Evolutionary conservation across 2,888 invertebrate genomes (phyloP), one percentile per base, ranked within the genome.

Genomic region (Enchytraeus crypticus): DNA sequence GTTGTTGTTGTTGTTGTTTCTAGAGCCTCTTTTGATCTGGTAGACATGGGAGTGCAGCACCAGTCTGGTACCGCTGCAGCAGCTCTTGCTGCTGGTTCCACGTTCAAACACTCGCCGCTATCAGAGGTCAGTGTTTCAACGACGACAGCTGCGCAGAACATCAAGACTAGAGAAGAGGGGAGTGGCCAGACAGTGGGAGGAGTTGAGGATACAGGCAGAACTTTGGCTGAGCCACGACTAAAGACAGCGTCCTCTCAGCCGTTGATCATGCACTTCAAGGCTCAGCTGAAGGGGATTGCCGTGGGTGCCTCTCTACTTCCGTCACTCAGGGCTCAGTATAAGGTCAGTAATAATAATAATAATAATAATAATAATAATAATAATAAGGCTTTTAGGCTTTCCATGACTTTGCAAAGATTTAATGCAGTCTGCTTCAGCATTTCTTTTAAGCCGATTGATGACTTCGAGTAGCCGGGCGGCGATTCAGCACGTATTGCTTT

Each of bases 301-400:
- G 87, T 97, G 63, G 93, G 92, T 51, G 96, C 96, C 0, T 93
- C 96, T 0, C 79, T 98, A 46, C 79, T 98, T 69, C 97, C 97
- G 0, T 96, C 96, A 0, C 83, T 98, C n/a, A 91, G 91, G 82
- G 96, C 96, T 0, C 92, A 93, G 78, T 97, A 98, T 81, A 90
- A 77, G 73, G 78, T 79, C 61, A 59, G 63, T 47, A 5, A 5
- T 29, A 29, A 53, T 11, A 53, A 29, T 30, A 53, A 53, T 26
- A 11, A 29, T 11, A 26, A 27, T 23, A 49, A 49, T 23, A 21
- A 49, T 23, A 49, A 21, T 21, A 8, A 49, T 8, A 21, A 21
- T 8, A 21, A 14, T 14, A 18, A 49, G 23, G 45, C 3, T n/a
- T 14, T 14, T 45, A 21, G 38, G 23, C n/a, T n/a, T n/a, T n/a